phyloP scores from a whole-genome alignment of 2,888 invertebrate genomes.

The Tenthredo notha region DNA sequence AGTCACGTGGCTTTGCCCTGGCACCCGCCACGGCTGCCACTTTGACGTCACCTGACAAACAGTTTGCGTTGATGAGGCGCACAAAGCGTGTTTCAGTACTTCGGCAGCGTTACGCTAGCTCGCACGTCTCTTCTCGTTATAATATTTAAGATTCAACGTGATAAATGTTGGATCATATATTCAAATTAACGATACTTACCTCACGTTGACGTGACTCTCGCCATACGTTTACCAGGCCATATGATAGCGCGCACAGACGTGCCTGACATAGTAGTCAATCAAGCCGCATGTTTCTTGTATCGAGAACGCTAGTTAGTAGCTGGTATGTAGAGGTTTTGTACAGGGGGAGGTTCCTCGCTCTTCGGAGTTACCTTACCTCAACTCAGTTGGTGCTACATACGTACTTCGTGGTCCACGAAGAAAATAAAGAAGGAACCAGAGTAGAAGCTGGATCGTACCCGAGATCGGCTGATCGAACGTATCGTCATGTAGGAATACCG shows the following conservation, averaged over 20 bases:
- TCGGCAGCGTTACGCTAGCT: constrained; percentile 25
- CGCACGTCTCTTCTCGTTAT: constrained; percentile 41
- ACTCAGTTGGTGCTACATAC: not conserved
- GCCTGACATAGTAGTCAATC: constrained; percentile 50
- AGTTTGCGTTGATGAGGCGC: constrained; percentile 51
- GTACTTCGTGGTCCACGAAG: not conserved
- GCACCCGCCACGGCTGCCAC: not conserved
- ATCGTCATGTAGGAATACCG: constrained; percentile 28
- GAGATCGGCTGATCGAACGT: constrained; percentile 29
- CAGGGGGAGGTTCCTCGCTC: constrained; percentile 6
- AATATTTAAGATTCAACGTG: constrained; percentile 48
- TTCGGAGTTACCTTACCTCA: not conserved
- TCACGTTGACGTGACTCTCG: constrained; percentile 41
- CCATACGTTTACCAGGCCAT: constrained; percentile 18
- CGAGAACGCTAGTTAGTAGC: constrained; percentile 48
- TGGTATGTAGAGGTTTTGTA: constrained; percentile 36
- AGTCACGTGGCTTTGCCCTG: constrained; percentile 22
- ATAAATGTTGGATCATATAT: constrained; percentile 54
- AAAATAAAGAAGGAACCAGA: constrained; percentile 2
- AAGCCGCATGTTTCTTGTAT: constrained; percentile 35
- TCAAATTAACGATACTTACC: constrained; percentile 55
- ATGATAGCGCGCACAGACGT: constrained; percentile 23
- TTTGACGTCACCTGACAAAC: constrained; percentile 41
- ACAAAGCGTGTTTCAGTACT: constrained; percentile 41
- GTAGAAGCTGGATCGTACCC: constrained; percentile 12